Evolutionary conservation across 1,140 invertebrate species (phyloP), one percentile per base, ranked within the genome.

Genomic region (Andricus grossulariae): DNA sequence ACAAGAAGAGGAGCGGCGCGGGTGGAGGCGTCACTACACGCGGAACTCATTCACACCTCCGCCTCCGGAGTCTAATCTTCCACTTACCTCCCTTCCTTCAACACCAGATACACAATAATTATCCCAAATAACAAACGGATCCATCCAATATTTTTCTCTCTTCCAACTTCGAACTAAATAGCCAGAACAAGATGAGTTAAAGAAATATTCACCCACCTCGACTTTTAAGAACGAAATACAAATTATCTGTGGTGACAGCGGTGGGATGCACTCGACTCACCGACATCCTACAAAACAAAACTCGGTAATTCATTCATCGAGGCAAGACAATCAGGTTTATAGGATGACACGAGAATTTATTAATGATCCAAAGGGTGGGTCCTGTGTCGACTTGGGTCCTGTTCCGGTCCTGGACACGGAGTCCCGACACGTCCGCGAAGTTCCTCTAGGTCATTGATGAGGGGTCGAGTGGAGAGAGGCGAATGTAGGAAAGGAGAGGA

Each of bases 241-340:
- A 32, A 45, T 45, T 45, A 45, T 45, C 7, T 2, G 10, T 45
- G 7, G 39, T 45, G 39, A 11, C 39, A 45, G 8, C 39, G 39
- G 39, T 11, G 39, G 10, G 39, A 45, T 45, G 39, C 39, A 45
- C 39, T 45, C 39, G 39, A 45, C 39, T 11, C 39, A 11, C 39
- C 7, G 7, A 11, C 7, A 45, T 10, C 39, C 39, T 45, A 11
- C 7, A 45, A 45, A 45, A 11, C 39, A 45, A 45, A 45, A 45
- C 39, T 45, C 39, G 39, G 39, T 45, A 45, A 45, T 45, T 13
- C 76, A 54, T 55, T 72, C 18, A 39, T n/a, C 72, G 18, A 77
- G 88, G 87, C 89, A 89, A 88, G 84, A 81, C 79, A 78, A 80
- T 87, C 88, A 83, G 82, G 78, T 89, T 83, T 86, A 87, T 83